A percentile compares a stretch with the other conserved stretches of the same genome.
Conservation (phyloP, 2,797 vertebrate species). For the Varecia variegata region DNA sequence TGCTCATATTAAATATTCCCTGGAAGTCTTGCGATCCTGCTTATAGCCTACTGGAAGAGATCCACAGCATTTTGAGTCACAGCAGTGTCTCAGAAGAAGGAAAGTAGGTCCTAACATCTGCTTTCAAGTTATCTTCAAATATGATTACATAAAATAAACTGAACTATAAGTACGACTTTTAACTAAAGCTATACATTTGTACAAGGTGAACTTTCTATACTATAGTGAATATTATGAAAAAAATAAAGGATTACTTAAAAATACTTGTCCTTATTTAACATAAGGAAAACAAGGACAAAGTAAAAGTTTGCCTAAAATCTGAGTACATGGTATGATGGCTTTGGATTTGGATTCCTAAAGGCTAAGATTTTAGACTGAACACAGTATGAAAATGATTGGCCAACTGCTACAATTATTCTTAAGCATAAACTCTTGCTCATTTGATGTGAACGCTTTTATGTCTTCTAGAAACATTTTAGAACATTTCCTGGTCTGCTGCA, state of each 20-base stretch:
- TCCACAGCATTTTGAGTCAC: neutral
- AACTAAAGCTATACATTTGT: slow-evolving; percentile 9
- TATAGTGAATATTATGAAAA: neutral
- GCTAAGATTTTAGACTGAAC: neutral
- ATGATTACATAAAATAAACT: slow-evolving; percentile 13
- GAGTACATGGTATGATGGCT: neutral
- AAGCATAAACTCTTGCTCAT: neutral
- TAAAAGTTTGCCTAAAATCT: neutral
- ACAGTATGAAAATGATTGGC: neutral
- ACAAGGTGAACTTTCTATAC: neutral
- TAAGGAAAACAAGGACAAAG: neutral
- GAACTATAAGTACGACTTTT: slow-evolving; percentile 35
- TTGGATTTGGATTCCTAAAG: neutral
- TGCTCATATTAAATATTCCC: neutral
- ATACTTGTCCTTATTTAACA: neutral
- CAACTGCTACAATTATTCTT: neutral
- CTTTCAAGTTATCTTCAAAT: slow-evolving; percentile 55
- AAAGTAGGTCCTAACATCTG: neutral
- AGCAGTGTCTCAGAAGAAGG: neutral
- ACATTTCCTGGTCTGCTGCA: neutral
- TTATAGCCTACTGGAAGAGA: neutral
- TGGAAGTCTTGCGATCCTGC: neutral
- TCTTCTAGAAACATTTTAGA: neutral
- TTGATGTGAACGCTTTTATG: neutral
- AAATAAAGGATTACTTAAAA: neutral